These are phyloP conservation scores for Macropodus opercularis DNA, from an alignment of 2,797 vertebrate genomes.

Conservation along the genomic window DNA sequence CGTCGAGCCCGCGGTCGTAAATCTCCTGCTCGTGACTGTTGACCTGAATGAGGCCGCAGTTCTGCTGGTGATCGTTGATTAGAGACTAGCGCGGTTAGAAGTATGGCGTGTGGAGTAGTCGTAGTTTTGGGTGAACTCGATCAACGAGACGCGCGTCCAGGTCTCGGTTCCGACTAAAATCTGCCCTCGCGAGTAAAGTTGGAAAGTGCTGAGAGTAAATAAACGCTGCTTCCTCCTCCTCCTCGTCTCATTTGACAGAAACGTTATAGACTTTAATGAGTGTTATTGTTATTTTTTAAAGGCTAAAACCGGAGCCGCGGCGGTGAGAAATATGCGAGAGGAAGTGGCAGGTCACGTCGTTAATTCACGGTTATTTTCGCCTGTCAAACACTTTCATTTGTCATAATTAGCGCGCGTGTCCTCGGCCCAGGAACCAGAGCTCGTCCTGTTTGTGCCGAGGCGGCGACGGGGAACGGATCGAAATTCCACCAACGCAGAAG, in stretches of 20 bases:
- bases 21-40: conserved; percentile 4
- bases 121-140: too few species aligned
- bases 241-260: conserved; percentile 45
- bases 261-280: conserved; percentile 62
- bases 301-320: conserved; percentile 25
- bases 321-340: conserved; percentile 42
- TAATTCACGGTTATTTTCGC: conserved; percentile 66
- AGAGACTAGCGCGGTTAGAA: too few species aligned
- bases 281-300: conserved; percentile 71
- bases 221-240: conserved; percentile 18
- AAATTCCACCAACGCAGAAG: background rate
- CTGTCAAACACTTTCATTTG: conserved; percentile 76
- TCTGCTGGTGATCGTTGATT: too few species aligned
- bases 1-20: conserved; percentile 41
- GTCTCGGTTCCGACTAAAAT: background rate
- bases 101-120: too few species aligned
- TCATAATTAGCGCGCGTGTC: conserved; percentile 72
- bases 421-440: conserved; percentile 28
- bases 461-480: background rate
- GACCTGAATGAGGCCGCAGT: conserved; percentile 18
- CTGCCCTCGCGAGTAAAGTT: background rate
- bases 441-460: background rate
- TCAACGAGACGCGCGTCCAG: too few species aligned
- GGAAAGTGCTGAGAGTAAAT: conserved; percentile 28
- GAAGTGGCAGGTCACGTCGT: conserved; percentile 62